phyloP scores from a whole-genome alignment of 2,888 invertebrate genomes.

The Miltochrista miniata region DNA sequence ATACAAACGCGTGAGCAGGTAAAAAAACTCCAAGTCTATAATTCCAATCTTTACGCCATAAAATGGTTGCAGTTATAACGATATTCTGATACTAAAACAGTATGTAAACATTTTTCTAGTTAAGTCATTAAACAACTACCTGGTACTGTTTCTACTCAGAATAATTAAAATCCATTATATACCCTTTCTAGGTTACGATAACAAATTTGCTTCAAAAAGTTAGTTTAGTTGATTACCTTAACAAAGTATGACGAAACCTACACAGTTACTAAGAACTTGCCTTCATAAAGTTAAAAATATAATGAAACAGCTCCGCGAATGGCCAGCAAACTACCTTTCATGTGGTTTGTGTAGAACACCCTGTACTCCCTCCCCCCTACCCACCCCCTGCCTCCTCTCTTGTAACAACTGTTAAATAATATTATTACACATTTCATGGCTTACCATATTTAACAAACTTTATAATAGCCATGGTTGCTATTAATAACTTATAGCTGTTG shows the following conservation, averaged over 20 bases:
- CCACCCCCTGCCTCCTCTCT: not conserved
- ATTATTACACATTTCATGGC: slow-evolving; percentile 16
- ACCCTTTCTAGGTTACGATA: not conserved
- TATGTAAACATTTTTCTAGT: too few relatives aligned
- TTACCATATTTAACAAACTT: slow-evolving; percentile 28
- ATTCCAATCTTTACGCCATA: too few relatives aligned
- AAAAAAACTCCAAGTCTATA: too few relatives aligned
- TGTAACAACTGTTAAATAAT: slow-evolving; percentile 9
- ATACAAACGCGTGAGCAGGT: too few relatives aligned
- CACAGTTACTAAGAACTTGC: slow-evolving; percentile 31
- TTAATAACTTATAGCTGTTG: slow-evolving; percentile 16
- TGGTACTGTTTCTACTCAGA: not conserved
- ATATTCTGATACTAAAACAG: too few relatives aligned
- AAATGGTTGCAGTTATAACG: too few relatives aligned
- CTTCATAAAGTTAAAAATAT: slow-evolving; percentile 42
- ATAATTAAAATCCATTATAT: not conserved
- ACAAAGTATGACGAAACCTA: slow-evolving; percentile 28
- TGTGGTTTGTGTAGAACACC: slow-evolving; percentile 33
- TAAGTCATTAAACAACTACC: too few relatives aligned
- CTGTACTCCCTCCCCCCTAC: not conserved
- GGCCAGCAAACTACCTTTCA: slow-evolving; percentile 36
- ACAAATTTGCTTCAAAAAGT: slow-evolving; percentile 1
- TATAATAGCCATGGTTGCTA: slow-evolving; percentile 28
- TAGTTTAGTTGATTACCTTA: slow-evolving; percentile 5
- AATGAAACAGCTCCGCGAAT: slow-evolving; percentile 35